Base-by-base conservation (phyloP, 2,888 invertebrate species). In the Heliconius ethilla region DNA sequence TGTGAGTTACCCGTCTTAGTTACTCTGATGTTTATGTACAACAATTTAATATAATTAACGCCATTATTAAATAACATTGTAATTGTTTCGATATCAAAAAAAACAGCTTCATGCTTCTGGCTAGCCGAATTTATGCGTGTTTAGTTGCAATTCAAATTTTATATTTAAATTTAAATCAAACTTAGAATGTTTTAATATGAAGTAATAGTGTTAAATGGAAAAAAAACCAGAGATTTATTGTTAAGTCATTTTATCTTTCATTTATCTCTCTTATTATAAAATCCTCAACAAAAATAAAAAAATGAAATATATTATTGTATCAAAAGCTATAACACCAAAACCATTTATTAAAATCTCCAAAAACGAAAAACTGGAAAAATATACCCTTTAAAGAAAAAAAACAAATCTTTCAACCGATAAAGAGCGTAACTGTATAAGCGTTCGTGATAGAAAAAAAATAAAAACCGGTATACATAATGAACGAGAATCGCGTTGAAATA, bases 401-500 rank as follows among this genome's bases (percentile, higher is more conserved):
- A 27, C 70, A 72, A 78, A 76, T 75, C 80, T 76, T 77, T 75
- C 76, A 76, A 63, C 74, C 78, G 75, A 76, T 78, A 79, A 79
- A 79, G 77, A 81, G 81, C 73, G 59, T 78, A 75, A 78, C 76
- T 75, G 79, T 78, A 79, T 76, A 82, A 79, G 74, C 76, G 77
- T 70, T 75, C 77, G 80, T 74, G 79, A 83, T 81, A 82, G 82
- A 66, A 40, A 69, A 82, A 83, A 82, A 83, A 83, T 82, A 82
- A 84, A 84, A 83, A 74, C 78, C 83, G 75, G 86, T 79, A 85
- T 85, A 84, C 85, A 84, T 85, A 86, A 85, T 86, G 86, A 86
- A 87, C 84, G 82, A 83, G 85, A 84, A 85, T 84, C 84, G 86
- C 82, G 79, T 81, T 84, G 82, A 86, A 90, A 90, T 90, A 84